phyloP scores from a whole-genome alignment of 2,888 invertebrate genomes.

The Fragum whitleyi region DNA sequence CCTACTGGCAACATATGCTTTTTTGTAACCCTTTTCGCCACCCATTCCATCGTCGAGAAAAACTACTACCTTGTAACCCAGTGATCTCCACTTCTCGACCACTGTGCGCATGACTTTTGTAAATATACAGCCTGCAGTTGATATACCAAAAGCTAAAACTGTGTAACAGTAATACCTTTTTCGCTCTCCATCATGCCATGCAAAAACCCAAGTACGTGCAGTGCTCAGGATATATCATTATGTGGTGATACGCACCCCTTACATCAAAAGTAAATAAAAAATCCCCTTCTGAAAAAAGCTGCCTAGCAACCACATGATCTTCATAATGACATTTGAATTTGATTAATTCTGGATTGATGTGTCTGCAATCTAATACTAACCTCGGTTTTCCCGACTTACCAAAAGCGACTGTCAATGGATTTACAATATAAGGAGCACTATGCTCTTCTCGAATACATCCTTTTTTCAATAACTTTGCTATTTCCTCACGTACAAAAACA shows the following conservation, averaged over 20 bases:
- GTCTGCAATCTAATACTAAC: constrained; percentile 40
- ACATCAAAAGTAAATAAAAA: constrained; percentile 45
- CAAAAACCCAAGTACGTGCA: constrained; percentile 28
- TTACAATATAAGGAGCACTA: constrained; percentile 22
- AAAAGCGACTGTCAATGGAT: constrained; percentile 47
- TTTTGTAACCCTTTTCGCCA: constrained; percentile 15
- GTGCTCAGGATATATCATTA: constrained; percentile 24
- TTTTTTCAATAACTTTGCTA: constrained; percentile 29
- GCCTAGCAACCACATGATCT: constrained; percentile 30
- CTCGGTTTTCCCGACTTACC: constrained; percentile 33
- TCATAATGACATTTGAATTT: constrained; percentile 49
- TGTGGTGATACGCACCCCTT: constrained; percentile 35
- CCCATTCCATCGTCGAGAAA: constrained; percentile 59
- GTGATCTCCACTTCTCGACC: constrained; percentile 39
- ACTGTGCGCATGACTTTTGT: constrained; percentile 43
- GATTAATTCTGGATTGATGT: constrained; percentile 41
- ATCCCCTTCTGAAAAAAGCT: constrained; percentile 30
- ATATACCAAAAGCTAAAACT: constrained; percentile 56
- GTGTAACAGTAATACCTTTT: constrained; percentile 44
- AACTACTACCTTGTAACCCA: constrained; percentile 42
- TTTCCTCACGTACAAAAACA: constrained; percentile 36
- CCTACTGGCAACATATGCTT: constrained; percentile 25
- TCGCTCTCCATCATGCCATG: neutral
- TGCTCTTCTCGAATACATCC: constrained; percentile 28
- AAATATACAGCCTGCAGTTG: constrained; percentile 55